Percentiles rank a stretch among this genome's conserved stretches.
These are phyloP conservation scores for Cyanoramphus novaezelandiae DNA, from an alignment of 2,113 vertebrate genomes.

Conservation along the genomic window DNA sequence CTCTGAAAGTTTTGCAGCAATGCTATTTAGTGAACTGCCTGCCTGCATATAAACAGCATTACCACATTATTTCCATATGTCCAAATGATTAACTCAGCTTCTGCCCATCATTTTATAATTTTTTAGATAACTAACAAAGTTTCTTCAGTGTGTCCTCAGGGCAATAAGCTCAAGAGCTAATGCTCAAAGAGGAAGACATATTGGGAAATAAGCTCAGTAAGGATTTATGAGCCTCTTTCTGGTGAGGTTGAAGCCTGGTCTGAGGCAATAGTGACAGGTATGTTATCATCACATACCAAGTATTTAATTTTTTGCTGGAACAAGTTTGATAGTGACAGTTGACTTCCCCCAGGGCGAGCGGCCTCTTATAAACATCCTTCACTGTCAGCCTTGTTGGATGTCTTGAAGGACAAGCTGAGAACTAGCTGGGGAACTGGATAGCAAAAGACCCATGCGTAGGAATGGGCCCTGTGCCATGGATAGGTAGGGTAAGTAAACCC, in stretches of 20 bases:
- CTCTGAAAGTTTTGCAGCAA: background rate
- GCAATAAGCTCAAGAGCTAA: constrained; percentile 7
- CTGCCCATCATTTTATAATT: background rate
- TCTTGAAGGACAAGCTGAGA: constrained; percentile 33
- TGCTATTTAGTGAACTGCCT: constrained; percentile 2
- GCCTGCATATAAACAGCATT: background rate
- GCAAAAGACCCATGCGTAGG: background rate
- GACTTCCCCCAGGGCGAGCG: background rate
- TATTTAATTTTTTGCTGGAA: background rate
- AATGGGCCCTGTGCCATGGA: background rate
- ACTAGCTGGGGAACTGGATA: constrained; percentile 4
- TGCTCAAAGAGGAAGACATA: background rate
- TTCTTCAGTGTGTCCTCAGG: background rate
- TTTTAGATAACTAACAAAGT: background rate
- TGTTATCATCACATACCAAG: background rate
- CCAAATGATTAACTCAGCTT: constrained; percentile 7
- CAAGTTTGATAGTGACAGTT: constrained; percentile 8
- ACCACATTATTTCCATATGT: constrained; percentile 13
- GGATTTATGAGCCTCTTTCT: background rate
- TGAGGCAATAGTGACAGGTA: background rate
- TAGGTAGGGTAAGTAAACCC: background rate
- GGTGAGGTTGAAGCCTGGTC: background rate
- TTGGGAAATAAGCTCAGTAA: background rate
- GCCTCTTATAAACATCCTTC: constrained; percentile 17
- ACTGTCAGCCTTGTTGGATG: constrained; percentile 12